These are phyloP conservation scores for Pegoplata infirma DNA, from an alignment of 2,888 invertebrate species.

Conservation along the genomic window DNA sequence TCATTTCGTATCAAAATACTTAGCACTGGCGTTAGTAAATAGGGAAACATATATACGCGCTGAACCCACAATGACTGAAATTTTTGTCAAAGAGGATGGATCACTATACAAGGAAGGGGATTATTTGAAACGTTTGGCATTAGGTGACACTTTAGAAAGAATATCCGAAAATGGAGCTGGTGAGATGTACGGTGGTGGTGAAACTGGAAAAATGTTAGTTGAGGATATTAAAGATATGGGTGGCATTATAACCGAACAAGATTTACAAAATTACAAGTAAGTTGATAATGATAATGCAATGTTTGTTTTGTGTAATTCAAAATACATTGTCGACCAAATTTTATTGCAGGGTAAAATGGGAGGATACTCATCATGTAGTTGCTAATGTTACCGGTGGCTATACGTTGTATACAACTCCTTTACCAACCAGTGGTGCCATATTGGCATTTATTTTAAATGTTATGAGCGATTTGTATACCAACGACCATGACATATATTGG, in stretches of 20 bases:
- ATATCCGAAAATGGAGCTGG: constrained; percentile 85
- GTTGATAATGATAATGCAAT: no score
- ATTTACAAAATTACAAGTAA: constrained; percentile 86
- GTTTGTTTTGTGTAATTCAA: no score
- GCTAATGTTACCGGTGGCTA: constrained; percentile 81
- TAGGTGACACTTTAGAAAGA: constrained; percentile 85
- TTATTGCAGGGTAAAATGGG: constrained; percentile 80
- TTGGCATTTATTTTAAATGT: constrained; percentile 90
- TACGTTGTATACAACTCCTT: constrained; percentile 87
- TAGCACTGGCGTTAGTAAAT: constrained; percentile 80
- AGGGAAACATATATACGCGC: constrained; percentile 80
- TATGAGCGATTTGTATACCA: constrained; percentile 79
- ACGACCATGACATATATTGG: constrained; percentile 78
- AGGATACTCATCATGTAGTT: constrained; percentile 80
- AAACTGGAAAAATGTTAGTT: constrained; percentile 80
- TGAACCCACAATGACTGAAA: constrained; percentile 80
- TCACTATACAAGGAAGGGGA: constrained; percentile 81
- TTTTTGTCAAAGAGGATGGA: constrained; percentile 82
- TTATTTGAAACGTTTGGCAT: constrained; percentile 81
- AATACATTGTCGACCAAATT: no score
- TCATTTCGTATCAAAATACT: constrained; percentile 83
- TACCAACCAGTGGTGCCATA: constrained; percentile 91
- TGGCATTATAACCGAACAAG: constrained; percentile 88
- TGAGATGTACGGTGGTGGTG: constrained; percentile 89
- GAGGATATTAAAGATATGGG: constrained; percentile 84